These are phyloP conservation scores for Alexandromys fortis DNA, from an alignment of 2,113 vertebrate genomes.

Conservation along the genomic window DNA sequence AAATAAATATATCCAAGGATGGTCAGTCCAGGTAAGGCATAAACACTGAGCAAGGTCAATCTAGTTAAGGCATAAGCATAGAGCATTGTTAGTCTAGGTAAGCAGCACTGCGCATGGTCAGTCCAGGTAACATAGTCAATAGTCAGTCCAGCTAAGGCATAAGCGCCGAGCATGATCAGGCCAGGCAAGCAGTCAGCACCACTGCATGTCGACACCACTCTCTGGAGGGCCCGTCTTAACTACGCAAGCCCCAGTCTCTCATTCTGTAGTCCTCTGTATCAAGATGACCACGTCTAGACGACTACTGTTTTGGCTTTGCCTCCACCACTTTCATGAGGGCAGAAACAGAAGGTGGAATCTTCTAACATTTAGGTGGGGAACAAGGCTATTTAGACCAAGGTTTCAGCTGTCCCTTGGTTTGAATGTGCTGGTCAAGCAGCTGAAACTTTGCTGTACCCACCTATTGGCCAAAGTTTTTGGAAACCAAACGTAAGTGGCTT, in stretches of 20 bases:
- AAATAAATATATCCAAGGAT: background rate
- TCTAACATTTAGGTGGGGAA: background rate
- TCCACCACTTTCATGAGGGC: background rate
- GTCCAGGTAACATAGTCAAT: no score
- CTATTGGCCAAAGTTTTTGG: background rate
- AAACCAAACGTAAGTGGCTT: background rate
- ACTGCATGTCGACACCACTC: background rate
- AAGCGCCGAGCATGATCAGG: background rate
- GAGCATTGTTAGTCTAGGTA: no score
- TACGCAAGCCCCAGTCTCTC: background rate
- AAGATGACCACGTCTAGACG: background rate
- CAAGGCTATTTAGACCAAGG: background rate
- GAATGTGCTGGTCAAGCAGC: background rate
- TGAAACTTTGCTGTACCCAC: background rate
- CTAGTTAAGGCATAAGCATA: no score
- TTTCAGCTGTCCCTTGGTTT: background rate
- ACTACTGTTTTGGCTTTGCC: background rate
- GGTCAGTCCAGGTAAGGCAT: no score
- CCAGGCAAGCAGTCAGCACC: background rate
- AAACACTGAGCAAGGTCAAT: no score
- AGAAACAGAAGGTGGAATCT: background rate
- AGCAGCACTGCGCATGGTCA: background rate
- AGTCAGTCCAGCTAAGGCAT: background rate
- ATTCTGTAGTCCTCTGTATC: rapidly evolving
- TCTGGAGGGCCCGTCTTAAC: background rate